These are phyloP conservation scores for Urocolius indicus DNA, from an alignment of 2,113 vertebrate species.

Conservation along the genomic window DNA sequence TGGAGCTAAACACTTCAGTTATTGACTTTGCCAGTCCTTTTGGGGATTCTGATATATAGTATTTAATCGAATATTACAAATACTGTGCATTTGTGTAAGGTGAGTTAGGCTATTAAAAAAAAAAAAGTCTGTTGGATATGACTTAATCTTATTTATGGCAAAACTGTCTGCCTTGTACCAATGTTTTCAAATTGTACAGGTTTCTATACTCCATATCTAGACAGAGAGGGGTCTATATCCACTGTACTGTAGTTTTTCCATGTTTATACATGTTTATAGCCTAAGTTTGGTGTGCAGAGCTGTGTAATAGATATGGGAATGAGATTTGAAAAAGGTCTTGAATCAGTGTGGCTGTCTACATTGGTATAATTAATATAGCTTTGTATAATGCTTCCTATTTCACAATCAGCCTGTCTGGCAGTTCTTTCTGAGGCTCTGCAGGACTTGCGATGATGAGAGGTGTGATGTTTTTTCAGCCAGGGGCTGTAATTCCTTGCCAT, in stretches of 20 bases:
- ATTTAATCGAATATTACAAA: background rate
- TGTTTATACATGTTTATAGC: background rate
- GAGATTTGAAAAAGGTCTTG: background rate
- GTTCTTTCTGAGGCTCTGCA: background rate
- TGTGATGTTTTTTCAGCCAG: background rate
- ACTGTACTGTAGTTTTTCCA: background rate
- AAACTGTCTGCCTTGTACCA: background rate
- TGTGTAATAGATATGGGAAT: background rate
- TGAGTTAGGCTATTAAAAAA: background rate
- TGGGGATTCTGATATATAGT: background rate
- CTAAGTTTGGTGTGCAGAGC: background rate
- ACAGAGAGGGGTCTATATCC: background rate
- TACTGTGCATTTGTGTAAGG: background rate
- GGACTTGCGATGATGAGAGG: background rate
- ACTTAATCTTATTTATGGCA: background rate
- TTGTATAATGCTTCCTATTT: background rate
- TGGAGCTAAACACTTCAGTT: background rate
- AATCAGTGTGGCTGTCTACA: background rate
- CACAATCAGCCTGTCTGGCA: background rate
- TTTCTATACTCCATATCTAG: accelerated
- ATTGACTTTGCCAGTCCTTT: background rate
- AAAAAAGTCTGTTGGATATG: background rate
- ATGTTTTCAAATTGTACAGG: background rate
- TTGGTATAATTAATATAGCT: background rate
- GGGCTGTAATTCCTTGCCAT: slow-evolving; percentile 41